These are phyloP conservation scores for Calephelis perditalis DNA, from an alignment of 2,888 invertebrate species.

Conservation along the genomic window DNA sequence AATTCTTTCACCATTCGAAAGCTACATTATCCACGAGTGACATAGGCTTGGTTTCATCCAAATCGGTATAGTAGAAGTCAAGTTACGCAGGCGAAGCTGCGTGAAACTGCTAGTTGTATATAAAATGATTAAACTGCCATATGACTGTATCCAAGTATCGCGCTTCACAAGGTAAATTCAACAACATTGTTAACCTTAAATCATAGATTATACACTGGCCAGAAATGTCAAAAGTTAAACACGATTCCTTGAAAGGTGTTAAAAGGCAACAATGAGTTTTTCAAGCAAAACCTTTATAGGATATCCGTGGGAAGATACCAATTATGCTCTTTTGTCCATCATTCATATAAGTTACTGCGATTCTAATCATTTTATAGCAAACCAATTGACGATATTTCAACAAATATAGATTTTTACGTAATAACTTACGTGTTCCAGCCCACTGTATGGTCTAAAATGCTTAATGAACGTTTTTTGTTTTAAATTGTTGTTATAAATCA, in stretches of 20 bases:
- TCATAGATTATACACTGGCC: slow-evolving; percentile 4
- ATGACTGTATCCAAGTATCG: too few species aligned
- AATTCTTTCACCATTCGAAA: too few species aligned
- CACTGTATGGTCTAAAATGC: not conserved
- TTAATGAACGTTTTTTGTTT: slow-evolving; percentile 17
- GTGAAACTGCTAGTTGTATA: too few species aligned
- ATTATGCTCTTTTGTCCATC: slow-evolving; percentile 1
- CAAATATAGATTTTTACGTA: slow-evolving; percentile 9
- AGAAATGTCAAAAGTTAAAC: slow-evolving; percentile 27
- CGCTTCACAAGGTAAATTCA: not conserved
- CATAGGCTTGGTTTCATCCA: too few species aligned
- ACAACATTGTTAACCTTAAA: slow-evolving; percentile 2
- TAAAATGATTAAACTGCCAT: too few species aligned
- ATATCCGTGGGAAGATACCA: slow-evolving; percentile 5
- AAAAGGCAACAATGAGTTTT: slow-evolving; percentile 34
- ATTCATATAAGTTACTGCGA: slow-evolving; percentile 3
- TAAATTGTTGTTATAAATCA: slow-evolving; percentile 15
- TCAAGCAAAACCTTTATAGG: slow-evolving; percentile 4
- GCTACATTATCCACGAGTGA: too few species aligned
- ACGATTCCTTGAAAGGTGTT: slow-evolving; percentile 47
- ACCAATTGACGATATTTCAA: slow-evolving; percentile 2
- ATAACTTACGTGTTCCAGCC: not conserved
- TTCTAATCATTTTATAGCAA: slow-evolving; percentile 4
- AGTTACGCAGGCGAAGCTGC: too few species aligned
- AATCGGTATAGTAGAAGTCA: too few species aligned